Conservation (phyloP, 2,797 vertebrate species). For the Halcyon badia region DNA sequence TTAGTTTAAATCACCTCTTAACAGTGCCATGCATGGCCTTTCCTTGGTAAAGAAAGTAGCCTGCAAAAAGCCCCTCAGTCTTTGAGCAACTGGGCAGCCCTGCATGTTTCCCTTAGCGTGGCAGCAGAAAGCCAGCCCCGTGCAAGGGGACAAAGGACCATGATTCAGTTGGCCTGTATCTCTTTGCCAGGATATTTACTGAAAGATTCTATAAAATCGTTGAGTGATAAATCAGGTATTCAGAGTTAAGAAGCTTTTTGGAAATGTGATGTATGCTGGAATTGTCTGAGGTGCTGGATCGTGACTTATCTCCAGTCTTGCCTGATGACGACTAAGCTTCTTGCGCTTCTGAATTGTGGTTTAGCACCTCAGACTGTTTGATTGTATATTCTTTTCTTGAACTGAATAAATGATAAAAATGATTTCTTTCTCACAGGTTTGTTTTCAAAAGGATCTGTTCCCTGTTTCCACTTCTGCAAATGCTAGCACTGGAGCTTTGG, state of each 20-base stretch:
- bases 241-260: background rate
- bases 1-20: background rate
- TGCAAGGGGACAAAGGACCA: background rate
- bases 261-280: background rate
- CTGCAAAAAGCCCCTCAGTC: background rate
- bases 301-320: background rate
- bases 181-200: background rate
- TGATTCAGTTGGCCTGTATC: background rate
- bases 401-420: rapidly evolving
- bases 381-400: background rate
- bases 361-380: background rate
- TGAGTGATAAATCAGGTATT: background rate
- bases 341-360: background rate
- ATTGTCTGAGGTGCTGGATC: background rate
- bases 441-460: background rate
- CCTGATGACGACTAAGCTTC: background rate
- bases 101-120: background rate
- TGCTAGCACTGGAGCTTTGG: background rate
- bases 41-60: background rate
- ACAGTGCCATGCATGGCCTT: background rate
- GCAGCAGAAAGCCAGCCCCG: background rate
- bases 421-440: background rate
- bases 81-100: background rate
- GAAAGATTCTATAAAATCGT: background rate
- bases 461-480: background rate